A percentile compares a stretch with the other conserved stretches of the same genome.
phyloP scores from a whole-genome alignment of 2,797 vertebrate species.

The Balearica regulorum region DNA sequence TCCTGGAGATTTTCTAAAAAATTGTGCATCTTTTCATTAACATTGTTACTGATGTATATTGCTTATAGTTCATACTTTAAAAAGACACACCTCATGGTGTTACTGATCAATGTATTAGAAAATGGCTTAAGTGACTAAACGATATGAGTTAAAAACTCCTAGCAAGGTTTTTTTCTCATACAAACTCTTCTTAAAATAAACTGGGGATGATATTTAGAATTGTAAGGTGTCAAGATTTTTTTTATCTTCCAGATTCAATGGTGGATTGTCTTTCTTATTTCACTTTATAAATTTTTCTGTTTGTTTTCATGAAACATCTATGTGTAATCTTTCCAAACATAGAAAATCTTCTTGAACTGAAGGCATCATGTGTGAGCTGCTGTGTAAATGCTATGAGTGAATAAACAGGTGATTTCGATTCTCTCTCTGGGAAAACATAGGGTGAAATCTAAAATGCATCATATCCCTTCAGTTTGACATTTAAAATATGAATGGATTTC shows the following conservation, averaged over 20 bases:
- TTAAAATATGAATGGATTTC: not conserved
- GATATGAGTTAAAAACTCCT: not conserved
- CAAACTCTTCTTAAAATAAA: not conserved
- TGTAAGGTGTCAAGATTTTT: not conserved
- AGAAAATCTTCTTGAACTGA: not conserved
- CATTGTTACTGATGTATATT: not conserved
- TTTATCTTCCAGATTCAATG: not conserved
- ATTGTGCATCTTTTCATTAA: not conserved
- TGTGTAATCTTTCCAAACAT: not conserved
- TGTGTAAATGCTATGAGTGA: not conserved
- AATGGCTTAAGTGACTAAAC: not conserved
- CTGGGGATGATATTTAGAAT: not conserved
- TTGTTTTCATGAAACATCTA: not conserved
- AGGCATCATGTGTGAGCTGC: not conserved
- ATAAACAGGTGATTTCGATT: not conserved
- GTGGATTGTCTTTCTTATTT: not conserved
- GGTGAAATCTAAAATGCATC: not conserved
- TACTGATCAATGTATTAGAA: not conserved
- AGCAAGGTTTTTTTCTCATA: not conserved
- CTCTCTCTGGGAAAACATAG: not conserved
- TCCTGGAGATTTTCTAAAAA: not conserved
- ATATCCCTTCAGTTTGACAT: not conserved
- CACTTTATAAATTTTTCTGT: not conserved
- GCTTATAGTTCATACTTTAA: not conserved
- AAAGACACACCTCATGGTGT: not conserved